Percentiles rank a stretch among this genome's conserved stretches.
phyloP scores from a whole-genome alignment of 2,888 invertebrate genomes.

The Litoditis marina region DNA sequence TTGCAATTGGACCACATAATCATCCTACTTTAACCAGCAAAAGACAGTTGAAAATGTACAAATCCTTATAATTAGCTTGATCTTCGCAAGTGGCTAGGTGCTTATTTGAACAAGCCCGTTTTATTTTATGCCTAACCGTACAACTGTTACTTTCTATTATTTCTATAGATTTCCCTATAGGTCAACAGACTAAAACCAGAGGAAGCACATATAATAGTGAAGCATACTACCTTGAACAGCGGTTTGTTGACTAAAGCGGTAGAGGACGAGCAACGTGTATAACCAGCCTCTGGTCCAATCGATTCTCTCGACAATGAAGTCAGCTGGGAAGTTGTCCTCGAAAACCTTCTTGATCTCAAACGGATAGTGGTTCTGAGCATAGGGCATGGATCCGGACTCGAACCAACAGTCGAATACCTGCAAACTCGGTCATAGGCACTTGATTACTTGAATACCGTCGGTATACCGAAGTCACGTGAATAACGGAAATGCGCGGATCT shows the following conservation, averaged over 20 bases:
- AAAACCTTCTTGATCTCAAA: conserved; percentile 76
- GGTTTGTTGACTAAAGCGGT: conserved; percentile 91
- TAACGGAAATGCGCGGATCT: too few relatives aligned
- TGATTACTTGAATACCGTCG: too few relatives aligned
- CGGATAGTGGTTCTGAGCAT: conserved; percentile 91
- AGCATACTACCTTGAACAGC: conserved; percentile 74
- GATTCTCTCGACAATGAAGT: conserved; percentile 94
- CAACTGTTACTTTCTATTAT: too few relatives aligned
- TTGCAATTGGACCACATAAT: too few relatives aligned
- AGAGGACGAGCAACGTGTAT: conserved; percentile 93
- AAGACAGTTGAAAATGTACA: too few relatives aligned
- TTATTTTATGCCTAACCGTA: too few relatives aligned
- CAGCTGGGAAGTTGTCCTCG: conserved; percentile 87
- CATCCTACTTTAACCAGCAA: too few relatives aligned
- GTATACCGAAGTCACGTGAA: neutral
- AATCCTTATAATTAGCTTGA: too few relatives aligned
- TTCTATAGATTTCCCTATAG: too few relatives aligned
- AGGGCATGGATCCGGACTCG: conserved; percentile 98
- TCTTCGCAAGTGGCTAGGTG: too few relatives aligned
- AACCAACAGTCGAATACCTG: conserved; percentile 97
- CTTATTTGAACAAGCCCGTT: too few relatives aligned
- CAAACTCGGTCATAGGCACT: too few relatives aligned
- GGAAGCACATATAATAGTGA: neutral
- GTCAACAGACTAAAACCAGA: neutral
- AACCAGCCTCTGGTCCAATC: conserved; percentile 68